Conservation (phyloP, 2,113 vertebrate genomes). For the Nipponia nippon region DNA sequence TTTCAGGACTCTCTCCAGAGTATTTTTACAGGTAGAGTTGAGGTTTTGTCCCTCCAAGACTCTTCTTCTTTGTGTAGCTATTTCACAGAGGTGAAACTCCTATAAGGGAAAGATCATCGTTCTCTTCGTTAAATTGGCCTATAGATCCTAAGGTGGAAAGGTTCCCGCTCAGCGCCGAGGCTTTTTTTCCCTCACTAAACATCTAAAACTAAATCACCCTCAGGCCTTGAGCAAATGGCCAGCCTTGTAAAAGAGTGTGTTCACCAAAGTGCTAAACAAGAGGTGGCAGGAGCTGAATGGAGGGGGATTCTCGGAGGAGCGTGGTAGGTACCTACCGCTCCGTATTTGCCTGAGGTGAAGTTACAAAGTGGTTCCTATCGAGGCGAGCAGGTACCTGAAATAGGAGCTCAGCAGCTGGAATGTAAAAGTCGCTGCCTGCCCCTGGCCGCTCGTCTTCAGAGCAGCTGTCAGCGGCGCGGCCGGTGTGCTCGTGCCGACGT, state of each 20-base stretch:
- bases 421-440: conserved; percentile 72
- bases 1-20: not conserved
- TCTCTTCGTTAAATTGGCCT: not conserved
- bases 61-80: not conserved
- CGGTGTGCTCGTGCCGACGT: conserved; percentile 59
- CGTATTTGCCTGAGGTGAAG: conserved; percentile 66
- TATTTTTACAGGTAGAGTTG: not conserved
- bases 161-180: not conserved
- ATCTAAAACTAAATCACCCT: conserved; percentile 22
- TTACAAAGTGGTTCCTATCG: conserved; percentile 31
- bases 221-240: conserved; percentile 67
- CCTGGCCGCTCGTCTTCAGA: conserved; percentile 61
- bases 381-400: conserved; percentile 66
- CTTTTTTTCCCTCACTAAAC: not conserved
- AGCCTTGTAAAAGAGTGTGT: conserved; percentile 73
- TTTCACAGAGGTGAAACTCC: not conserved
- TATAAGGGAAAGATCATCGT: not conserved
- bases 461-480: conserved; percentile 67
- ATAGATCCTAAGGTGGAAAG: not conserved
- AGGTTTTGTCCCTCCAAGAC: not conserved
- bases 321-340: not conserved
- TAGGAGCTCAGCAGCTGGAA: conserved; percentile 7
- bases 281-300: conserved; percentile 68
- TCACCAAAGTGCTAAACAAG: conserved; percentile 69
- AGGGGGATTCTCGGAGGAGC: conserved; percentile 71